phyloP scores from a whole-genome alignment of 2,888 invertebrate genomes.

The Mamestra brassicae region DNA sequence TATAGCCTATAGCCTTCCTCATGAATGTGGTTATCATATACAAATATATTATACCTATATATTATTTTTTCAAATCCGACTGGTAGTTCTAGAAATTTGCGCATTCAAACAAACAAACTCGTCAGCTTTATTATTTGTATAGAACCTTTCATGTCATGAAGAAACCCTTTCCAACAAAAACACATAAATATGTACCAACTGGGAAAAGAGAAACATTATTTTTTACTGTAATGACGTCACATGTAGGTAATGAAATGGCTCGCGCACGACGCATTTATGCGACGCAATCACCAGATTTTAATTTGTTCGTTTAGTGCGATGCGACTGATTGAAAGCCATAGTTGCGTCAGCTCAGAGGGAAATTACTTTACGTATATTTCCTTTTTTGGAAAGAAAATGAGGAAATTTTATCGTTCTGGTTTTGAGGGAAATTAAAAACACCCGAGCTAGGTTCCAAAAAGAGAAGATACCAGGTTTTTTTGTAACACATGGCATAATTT shows the following conservation, averaged over 20 bases:
- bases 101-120: no score
- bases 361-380: background rate
- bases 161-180: background rate
- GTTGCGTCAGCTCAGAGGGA: background rate
- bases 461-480: no score
- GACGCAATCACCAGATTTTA: constrained; percentile 46
- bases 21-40: no score
- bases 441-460: background rate
- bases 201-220: background rate
- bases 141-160: background rate
- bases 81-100: no score
- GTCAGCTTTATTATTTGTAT: background rate
- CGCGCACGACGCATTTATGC: constrained; percentile 16
- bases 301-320: constrained; percentile 29
- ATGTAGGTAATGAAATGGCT: constrained; percentile 5
- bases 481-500: no score
- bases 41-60: no score
- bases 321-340: constrained; percentile 29
- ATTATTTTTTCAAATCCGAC: no score
- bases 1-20: no score
- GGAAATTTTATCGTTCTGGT: background rate
- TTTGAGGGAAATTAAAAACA: background rate
- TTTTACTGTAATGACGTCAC: constrained; percentile 12
- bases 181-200: background rate
- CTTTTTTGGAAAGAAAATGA: background rate